These are phyloP conservation scores for Xenus cinereus DNA, from an alignment of 2,113 vertebrate genomes.

Conservation along the genomic window DNA sequence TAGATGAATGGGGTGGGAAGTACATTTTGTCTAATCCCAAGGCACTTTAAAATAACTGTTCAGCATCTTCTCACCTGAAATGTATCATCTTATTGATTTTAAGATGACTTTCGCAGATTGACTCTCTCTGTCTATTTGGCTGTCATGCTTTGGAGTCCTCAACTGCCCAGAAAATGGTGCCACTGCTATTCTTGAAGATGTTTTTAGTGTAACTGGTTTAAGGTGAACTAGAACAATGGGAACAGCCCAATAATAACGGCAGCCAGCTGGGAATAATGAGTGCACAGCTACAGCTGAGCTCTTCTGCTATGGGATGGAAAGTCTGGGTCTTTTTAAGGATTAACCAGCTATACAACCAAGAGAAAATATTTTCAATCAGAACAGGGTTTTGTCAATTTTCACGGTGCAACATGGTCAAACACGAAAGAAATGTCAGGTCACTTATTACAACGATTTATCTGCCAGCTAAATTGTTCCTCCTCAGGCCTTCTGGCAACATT, in stretches of 20 bases:
- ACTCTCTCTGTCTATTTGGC: background rate
- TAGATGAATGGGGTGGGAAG: constrained; percentile 34
- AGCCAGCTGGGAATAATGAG: constrained; percentile 20
- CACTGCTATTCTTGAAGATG: background rate
- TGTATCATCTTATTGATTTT: constrained; percentile 37
- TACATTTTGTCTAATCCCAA: constrained; percentile 49
- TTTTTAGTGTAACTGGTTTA: background rate
- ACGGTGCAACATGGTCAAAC: background rate
- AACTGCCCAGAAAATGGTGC: constrained; percentile 37
- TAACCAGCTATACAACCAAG: background rate
- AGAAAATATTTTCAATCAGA: constrained; percentile 5
- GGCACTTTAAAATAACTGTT: constrained; percentile 41
- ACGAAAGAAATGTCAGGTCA: background rate
- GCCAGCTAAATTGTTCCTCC: background rate
- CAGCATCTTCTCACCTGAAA: constrained; percentile 48
- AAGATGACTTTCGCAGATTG: constrained; percentile 42
- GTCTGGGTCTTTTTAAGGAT: constrained; percentile 15
- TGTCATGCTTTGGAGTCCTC: constrained; percentile 12
- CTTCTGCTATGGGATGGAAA: background rate
- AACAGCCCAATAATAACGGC: background rate
- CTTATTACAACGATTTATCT: constrained; percentile 25
- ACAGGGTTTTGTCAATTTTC: constrained; percentile 14
- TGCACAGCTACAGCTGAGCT: constrained; percentile 6
- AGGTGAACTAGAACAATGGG: constrained; percentile 51
- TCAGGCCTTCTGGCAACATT: background rate